Evolutionary conservation across 2,888 invertebrate genomes (phyloP).

Genomic region (Noctua fimbriata): DNA sequence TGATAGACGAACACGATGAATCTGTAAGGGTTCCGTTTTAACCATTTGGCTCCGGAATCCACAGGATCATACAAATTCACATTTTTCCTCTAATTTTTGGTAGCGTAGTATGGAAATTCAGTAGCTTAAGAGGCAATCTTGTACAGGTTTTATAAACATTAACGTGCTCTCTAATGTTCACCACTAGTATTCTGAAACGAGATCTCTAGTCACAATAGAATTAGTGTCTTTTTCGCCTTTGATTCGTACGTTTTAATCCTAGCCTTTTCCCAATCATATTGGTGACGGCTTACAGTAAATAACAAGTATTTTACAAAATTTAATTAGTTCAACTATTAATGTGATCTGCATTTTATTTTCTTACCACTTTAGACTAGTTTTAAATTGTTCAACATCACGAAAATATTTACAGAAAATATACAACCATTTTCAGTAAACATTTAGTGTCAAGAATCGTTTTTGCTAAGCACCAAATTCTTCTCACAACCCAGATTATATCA

Average conservation of each 20-base stretch:
- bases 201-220: too few relatives aligned
- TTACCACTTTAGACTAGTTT: neutral
- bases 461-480: neutral
- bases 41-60: too few relatives aligned
- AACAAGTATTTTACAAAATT: too few relatives aligned
- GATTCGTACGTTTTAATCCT: neutral
- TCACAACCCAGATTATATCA: conserved; percentile 13
- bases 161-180: too few relatives aligned
- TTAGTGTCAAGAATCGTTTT: neutral
- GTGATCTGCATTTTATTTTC: neutral
- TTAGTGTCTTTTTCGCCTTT: too few relatives aligned
- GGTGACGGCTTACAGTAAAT: neutral
- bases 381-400: neutral
- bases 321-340: neutral
- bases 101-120: neutral
- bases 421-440: neutral
- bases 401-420: neutral
- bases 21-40: too few relatives aligned
- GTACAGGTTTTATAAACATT: neutral
- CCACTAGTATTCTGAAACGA: too few relatives aligned
- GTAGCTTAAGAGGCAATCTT: neutral
- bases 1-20: too few relatives aligned
- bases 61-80: too few relatives aligned
- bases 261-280: neutral
- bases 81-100: too few relatives aligned